Evolutionary conservation across 2,888 invertebrate species (phyloP).

Genomic region (Nomada goodeniana): DNA sequence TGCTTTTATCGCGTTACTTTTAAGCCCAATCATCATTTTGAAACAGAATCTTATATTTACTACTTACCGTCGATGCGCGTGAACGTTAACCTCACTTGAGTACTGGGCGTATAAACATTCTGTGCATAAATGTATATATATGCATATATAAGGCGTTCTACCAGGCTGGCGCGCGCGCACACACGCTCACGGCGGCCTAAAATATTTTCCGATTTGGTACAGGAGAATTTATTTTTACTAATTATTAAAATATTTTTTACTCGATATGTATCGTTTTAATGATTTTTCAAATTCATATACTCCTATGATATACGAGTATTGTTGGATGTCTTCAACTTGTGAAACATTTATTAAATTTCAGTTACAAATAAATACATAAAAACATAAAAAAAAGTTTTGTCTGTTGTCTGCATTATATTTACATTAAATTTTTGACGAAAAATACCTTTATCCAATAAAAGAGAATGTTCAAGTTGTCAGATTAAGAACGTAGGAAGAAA

Average conservation of each 20-base stretch:
- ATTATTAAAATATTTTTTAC: too few species aligned
- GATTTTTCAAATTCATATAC: too few species aligned
- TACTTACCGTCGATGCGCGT: slow-evolving; percentile 23
- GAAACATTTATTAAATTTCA: not conserved
- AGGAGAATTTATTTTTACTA: not conserved
- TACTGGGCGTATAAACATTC: too few species aligned
- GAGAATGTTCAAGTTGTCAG: not conserved
- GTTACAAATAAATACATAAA: not conserved
- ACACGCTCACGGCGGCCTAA: too few species aligned
- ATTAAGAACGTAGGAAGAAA: not conserved
- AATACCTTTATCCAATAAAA: too few species aligned
- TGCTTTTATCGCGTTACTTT: not conserved
- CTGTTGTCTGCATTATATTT: not conserved
- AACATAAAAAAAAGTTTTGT: too few species aligned
- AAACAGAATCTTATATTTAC: slow-evolving; percentile 6
- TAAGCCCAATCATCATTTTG: not conserved
- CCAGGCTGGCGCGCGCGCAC: too few species aligned
- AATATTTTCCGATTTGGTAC: not conserved
- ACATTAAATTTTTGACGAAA: not conserved
- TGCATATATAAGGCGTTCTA: too few species aligned
- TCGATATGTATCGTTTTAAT: too few species aligned
- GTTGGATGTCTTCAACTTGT: not conserved
- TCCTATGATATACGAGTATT: too few species aligned
- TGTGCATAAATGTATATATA: not conserved
- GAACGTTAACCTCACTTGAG: not conserved